Evolutionary conservation across 2,113 vertebrate species (phyloP).

Genomic region (Poeciliopsis retropinna): DNA sequence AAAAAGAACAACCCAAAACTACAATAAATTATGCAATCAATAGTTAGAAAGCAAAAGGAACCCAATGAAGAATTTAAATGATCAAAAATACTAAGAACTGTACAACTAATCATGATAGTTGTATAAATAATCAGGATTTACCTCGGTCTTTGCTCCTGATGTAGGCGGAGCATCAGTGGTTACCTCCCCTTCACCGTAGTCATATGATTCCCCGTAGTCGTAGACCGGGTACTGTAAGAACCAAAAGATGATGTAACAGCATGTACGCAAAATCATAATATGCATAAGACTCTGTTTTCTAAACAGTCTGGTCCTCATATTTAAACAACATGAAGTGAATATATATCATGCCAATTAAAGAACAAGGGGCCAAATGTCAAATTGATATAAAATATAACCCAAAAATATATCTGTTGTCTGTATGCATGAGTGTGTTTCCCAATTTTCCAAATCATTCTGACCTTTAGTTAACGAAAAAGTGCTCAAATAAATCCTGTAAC

Average conservation of each 20-base stretch:
- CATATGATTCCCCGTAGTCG: constrained; percentile 90
- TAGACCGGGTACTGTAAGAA: constrained; percentile 89
- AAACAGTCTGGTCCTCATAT: background rate
- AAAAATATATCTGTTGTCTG: background rate
- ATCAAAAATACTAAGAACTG: background rate
- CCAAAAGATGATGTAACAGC: constrained; percentile 72
- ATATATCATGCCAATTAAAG: constrained; percentile 28
- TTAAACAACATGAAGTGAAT: constrained; percentile 3
- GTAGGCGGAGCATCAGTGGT: constrained; percentile 84
- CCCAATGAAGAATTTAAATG: background rate
- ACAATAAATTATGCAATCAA: background rate
- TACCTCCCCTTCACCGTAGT: constrained; percentile 89
- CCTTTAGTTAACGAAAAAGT: constrained; percentile 15
- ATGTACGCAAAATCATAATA: constrained; percentile 56
- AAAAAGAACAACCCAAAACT: background rate
- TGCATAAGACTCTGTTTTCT: background rate
- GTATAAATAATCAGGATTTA: constrained; percentile 71
- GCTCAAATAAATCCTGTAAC: constrained; percentile 41
- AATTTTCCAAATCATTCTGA: background rate
- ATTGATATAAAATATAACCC: constrained; percentile 29
- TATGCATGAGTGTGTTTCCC: constrained; percentile 26
- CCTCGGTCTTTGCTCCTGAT: constrained; percentile 86
- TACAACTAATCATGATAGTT: constrained; percentile 8
- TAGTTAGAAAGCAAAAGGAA: background rate
- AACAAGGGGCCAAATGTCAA: constrained; percentile 1